Evolutionary conservation across 2,888 invertebrate genomes (phyloP).

Genomic region (Thelaira solivaga): DNA sequence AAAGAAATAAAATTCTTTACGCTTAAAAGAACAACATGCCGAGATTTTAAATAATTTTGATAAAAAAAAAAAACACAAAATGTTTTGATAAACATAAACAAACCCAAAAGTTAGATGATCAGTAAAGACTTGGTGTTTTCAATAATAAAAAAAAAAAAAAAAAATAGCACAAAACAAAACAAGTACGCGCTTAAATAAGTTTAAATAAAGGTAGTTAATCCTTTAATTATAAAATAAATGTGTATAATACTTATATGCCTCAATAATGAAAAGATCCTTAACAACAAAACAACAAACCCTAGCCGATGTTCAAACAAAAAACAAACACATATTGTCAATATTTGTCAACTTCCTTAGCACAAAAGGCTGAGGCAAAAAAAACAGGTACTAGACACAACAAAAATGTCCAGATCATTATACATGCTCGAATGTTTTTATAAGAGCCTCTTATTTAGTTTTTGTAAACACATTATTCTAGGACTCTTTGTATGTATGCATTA

Average conservation of each 20-base stretch:
- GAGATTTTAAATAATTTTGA: slow-evolving; percentile 50
- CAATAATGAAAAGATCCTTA: slow-evolving; percentile 45
- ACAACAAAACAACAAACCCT: neutral
- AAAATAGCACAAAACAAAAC: neutral
- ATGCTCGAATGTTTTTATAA: slow-evolving; percentile 48
- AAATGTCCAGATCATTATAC: slow-evolving; percentile 55
- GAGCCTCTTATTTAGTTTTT: slow-evolving; percentile 35
- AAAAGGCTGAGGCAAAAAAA: slow-evolving; percentile 36
- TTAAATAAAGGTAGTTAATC: slow-evolving; percentile 40
- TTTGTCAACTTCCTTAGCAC: slow-evolving; percentile 37
- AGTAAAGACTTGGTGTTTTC: neutral
- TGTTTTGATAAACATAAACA: slow-evolving; percentile 10
- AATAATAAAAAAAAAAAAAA: neutral
- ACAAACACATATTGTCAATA: slow-evolving; percentile 40
- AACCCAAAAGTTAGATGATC: neutral
- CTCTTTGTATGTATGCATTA: no score
- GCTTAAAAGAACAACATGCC: slow-evolving; percentile 40
- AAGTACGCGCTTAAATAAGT: neutral
- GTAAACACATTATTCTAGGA: slow-evolving; percentile 11
- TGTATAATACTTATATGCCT: slow-evolving; percentile 34
- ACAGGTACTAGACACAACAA: neutral
- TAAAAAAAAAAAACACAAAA: slow-evolving; percentile 28
- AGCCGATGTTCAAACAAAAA: neutral
- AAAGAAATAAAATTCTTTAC: neutral
- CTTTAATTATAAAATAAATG: slow-evolving; percentile 59